phyloP scores from a whole-genome alignment of 2,113 vertebrate species.

The Colaptes auratus region DNA sequence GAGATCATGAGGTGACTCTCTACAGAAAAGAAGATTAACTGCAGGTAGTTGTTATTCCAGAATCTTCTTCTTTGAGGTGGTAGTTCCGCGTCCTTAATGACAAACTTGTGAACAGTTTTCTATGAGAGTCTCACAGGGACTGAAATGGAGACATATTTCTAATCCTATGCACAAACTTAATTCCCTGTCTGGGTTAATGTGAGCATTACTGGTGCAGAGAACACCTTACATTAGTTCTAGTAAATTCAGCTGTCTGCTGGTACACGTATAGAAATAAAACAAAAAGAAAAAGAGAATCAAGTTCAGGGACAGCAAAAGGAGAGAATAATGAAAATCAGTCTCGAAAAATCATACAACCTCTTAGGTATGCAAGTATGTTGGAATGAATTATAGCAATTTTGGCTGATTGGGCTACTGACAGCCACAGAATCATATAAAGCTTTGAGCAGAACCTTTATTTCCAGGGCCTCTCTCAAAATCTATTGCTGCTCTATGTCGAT shows the following conservation, averaged over 20 bases:
- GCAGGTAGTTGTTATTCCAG: slow-evolving; percentile 52
- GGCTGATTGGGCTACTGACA: slow-evolving; percentile 69
- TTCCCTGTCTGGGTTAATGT: slow-evolving; percentile 74
- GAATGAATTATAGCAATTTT: slow-evolving; percentile 73
- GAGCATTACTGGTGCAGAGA: slow-evolving; percentile 69
- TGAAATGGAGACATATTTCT: slow-evolving; percentile 69
- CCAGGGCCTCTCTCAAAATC: slow-evolving; percentile 56
- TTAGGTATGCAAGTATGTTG: slow-evolving; percentile 68
- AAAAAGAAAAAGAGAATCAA: slow-evolving; percentile 27
- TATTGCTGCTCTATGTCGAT: slow-evolving; percentile 68
- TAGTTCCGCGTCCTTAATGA: slow-evolving; percentile 60
- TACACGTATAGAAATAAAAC: slow-evolving; percentile 65
- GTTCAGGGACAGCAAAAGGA: slow-evolving; percentile 4
- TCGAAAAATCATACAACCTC: slow-evolving; percentile 69
- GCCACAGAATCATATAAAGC: slow-evolving; percentile 67
- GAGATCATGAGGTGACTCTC: slow-evolving; percentile 30
- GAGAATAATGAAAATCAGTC: slow-evolving; percentile 60
- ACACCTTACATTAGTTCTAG: slow-evolving; percentile 65
- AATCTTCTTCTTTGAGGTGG: slow-evolving; percentile 57
- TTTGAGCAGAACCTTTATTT: slow-evolving; percentile 70
- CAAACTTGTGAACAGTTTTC: slow-evolving; percentile 69
- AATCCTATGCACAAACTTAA: slow-evolving; percentile 73
- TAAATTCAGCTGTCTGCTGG: slow-evolving; percentile 66
- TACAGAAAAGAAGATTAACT: slow-evolving; percentile 44
- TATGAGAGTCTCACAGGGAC: slow-evolving; percentile 69